Conservation (phyloP, 2,797 vertebrate species). For the Sardinella longiceps region DNA sequence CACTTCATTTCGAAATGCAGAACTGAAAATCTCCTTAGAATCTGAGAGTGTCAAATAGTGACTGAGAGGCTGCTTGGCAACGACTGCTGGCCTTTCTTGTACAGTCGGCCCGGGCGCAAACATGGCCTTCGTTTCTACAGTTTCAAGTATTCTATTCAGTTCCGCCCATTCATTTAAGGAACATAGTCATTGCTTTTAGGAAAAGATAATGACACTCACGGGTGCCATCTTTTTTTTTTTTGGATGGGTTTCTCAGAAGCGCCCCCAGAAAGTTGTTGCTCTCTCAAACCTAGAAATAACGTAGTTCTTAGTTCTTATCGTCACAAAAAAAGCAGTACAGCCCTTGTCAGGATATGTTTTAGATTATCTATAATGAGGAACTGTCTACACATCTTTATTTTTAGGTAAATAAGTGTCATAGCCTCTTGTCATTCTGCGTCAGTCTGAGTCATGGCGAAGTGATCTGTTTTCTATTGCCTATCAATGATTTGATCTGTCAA, state of each 20-base stretch:
- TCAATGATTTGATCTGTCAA: not conserved
- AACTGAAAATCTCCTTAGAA: constrained; percentile 13
- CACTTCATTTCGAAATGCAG: not conserved
- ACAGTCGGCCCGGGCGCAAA: not conserved
- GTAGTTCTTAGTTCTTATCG: not conserved
- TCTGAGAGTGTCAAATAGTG: not conserved
- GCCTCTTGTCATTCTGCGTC: not conserved
- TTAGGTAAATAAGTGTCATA: not conserved
- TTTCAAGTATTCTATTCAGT: not conserved
- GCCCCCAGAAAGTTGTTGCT: not conserved
- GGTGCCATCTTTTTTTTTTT: not conserved
- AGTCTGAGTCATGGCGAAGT: not conserved
- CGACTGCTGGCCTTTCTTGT: not conserved
- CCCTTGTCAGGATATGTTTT: not conserved
- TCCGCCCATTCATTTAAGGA: not conserved
- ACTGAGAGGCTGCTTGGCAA: not conserved
- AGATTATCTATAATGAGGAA: not conserved
- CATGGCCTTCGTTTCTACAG: not conserved
- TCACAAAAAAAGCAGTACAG: not conserved
- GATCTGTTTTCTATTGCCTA: not conserved
- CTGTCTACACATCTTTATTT: not conserved
- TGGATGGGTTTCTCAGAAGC: not conserved
- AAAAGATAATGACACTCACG: not conserved
- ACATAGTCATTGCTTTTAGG: constrained; percentile 6
- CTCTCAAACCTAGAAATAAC: not conserved